Percentiles rank a stretch among this genome's conserved stretches.
Conservation (phyloP, 1,140 invertebrate species). For the Harlomillsia oculata region DNA sequence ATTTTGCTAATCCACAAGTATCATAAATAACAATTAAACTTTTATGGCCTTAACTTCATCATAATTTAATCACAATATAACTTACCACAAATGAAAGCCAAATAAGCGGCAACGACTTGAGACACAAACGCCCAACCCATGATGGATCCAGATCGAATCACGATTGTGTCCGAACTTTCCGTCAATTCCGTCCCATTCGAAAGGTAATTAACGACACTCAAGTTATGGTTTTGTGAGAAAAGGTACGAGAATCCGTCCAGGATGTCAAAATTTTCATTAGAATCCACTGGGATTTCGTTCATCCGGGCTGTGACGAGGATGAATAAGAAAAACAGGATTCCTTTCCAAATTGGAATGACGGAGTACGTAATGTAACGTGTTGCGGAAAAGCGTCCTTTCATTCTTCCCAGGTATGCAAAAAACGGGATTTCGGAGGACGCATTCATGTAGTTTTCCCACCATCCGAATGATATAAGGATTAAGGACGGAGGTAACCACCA, state of each 20-base stretch:
- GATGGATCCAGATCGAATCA: no score
- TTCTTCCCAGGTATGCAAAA: conserved; percentile 38
- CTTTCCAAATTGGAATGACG: conserved; percentile 40
- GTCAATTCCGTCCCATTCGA: background rate
- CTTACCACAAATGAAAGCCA: conserved; percentile 33
- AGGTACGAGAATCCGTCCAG: no score
- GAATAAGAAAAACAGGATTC: conserved; percentile 37
- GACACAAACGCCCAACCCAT: no score
- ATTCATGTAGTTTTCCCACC: conserved; percentile 49
- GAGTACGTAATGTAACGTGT: conserved; percentile 44
- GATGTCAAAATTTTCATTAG: background rate
- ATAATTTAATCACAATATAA: no score
- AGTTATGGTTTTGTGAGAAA: no score
- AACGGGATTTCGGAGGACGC: conserved; percentile 28
- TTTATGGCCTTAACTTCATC: background rate
- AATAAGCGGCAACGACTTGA: no score
- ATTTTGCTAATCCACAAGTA: conserved; percentile 9
- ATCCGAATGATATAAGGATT: conserved; percentile 45
- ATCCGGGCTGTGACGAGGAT: conserved; percentile 39
- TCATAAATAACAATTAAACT: background rate
- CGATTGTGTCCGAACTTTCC: no score
- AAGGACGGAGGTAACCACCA: conserved; percentile 43
- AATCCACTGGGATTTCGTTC: conserved; percentile 16
- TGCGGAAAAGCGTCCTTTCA: conserved; percentile 39
- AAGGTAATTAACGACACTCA: conserved; percentile 12